These are phyloP conservation scores for Scytalopus superciliaris DNA, from an alignment of 2,113 vertebrate species.

Conservation along the genomic window DNA sequence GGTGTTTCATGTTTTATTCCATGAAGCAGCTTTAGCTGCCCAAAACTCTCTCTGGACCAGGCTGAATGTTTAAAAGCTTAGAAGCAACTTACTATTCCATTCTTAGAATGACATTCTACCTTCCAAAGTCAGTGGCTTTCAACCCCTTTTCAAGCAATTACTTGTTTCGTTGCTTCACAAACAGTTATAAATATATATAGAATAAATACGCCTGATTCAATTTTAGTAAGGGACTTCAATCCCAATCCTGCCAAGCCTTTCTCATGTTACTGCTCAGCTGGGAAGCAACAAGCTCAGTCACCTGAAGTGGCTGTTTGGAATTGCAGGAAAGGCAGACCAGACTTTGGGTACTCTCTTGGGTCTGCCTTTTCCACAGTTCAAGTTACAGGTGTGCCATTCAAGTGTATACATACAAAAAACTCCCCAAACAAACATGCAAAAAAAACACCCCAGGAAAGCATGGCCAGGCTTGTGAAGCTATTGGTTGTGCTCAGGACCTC, in stretches of 20 bases:
- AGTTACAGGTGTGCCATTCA: background rate
- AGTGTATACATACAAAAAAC: background rate
- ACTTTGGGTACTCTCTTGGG: background rate
- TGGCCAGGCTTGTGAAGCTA: background rate
- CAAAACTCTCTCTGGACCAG: background rate
- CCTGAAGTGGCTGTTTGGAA: background rate
- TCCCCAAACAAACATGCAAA: background rate
- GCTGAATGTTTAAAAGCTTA: background rate
- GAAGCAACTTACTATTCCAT: background rate
- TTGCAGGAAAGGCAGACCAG: background rate
- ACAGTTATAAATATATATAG: background rate
- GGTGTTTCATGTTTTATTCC: background rate
- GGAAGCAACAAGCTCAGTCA: background rate
- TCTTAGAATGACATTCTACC: background rate
- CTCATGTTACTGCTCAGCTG: conserved; percentile 1
- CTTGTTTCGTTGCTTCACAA: background rate
- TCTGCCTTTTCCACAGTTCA: conserved; percentile 17
- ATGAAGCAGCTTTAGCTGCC: background rate
- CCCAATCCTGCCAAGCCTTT: background rate
- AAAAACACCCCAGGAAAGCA: background rate
- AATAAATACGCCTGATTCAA: background rate
- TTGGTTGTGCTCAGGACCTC: background rate
- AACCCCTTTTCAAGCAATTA: background rate
- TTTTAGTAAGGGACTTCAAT: conserved; percentile 22
- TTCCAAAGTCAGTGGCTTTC: background rate